These are phyloP conservation scores for Cantharis nigra DNA, from an alignment of 2,888 invertebrate genomes.

Conservation along the genomic window DNA sequence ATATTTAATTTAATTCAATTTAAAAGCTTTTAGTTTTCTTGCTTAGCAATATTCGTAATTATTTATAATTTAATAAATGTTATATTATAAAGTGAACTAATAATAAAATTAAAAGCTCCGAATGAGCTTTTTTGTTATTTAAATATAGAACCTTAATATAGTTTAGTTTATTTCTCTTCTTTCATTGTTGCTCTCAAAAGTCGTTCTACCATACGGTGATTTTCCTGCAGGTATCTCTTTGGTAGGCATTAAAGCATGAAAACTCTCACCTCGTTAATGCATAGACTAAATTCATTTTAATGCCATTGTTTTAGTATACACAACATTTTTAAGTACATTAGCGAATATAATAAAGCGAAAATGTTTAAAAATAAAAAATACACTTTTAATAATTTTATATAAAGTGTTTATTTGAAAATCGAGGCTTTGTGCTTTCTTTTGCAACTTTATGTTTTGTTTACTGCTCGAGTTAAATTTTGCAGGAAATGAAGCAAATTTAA, in stretches of 20 bases:
- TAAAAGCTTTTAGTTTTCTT: background rate
- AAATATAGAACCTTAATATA: background rate
- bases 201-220: background rate
- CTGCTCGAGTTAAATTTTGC: constrained; percentile 3
- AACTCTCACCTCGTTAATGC: background rate
- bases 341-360: background rate
- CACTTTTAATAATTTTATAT: background rate
- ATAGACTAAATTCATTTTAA: background rate
- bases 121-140: background rate
- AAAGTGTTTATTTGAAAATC: background rate
- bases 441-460: constrained; percentile 1
- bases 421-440: background rate
- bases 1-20: background rate
- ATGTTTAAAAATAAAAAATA: background rate
- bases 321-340: background rate
- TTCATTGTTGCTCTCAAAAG: background rate
- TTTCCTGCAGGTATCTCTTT: background rate
- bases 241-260: background rate
- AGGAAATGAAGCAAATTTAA: constrained; percentile 18
- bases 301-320: background rate
- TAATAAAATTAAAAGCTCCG: background rate
- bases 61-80: background rate
- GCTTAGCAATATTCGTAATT: background rate
- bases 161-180: background rate
- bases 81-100: background rate